Evolutionary conservation across 2,888 invertebrate genomes (phyloP), one percentile per base, ranked within the genome.

Genomic region (Amaurobius ferox): DNA sequence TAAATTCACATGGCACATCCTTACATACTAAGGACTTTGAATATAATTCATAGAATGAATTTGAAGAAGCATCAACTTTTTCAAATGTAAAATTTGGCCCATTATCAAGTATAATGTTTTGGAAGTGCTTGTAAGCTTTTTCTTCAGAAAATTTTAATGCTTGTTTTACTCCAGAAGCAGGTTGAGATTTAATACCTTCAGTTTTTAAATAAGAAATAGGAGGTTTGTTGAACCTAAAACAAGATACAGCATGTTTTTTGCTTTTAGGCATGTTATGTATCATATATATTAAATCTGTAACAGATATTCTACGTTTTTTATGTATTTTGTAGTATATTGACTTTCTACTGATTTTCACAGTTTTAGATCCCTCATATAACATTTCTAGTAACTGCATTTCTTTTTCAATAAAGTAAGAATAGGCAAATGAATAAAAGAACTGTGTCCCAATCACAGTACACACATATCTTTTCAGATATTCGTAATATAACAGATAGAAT

Each of bases 401-500:
- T 55, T 23, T 55, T 23, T 55, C 5, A 55, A 55, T 55, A 23
- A 19, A 55, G 5, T 1, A 55, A 5, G 23, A 55, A 55, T 55
- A 55, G 2, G 23, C 55, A 55, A 23, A 55, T 5, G 19, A 11
- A 55, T 55, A 55, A 55, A 55, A 55, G 23, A 55, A 55, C 23
- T 23, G 55, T 16, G 55, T 55, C 23, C 55, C 55, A 23, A 55
- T 55, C 19, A 55, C 16, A 16, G 55, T 23, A 0, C 19, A 11
- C 11, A 55, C 55, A 55, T 23, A 23, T 23, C 11, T 1, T 55
- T 11, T 55, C 2, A 55, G 55, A 55, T 55, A 55, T 3, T n/a
- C 55, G 23, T 55, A 19, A 55, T 55, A 55, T 23, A 55, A 55
- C 6, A 55, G 23, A 55, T 55, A 55, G 23, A 55, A 55, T 55